Base-by-base conservation (phyloP, 1,140 invertebrate species). In the Tetramorium simillimum region DNA sequence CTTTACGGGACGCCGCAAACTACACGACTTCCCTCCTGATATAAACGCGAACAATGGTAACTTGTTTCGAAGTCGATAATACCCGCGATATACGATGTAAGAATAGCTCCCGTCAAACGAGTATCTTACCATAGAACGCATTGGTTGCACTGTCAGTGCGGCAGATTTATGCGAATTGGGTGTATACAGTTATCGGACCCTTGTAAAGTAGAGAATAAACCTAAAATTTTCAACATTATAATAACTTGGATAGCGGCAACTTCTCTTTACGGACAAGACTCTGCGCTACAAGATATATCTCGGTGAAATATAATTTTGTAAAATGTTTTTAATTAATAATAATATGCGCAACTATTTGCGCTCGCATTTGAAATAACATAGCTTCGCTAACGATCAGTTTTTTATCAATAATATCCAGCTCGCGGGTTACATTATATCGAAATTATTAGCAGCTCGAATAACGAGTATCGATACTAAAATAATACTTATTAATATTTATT, bases 31-130 rank as follows among this genome's bases (percentile, higher is more conserved):
- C 28, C 70, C 53, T 60, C 18, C 3, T 40, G 69, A 73, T 60
- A 33, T 73, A 75, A 82, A n/a, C 80, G 53, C 24, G 80, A 40
- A 84, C 80, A 84, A 84, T 84, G 5, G 51, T 21, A 60, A 60
- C 53, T 60, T 72, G 67, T 82, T 84, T 84, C 53, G 14, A 84
- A 84, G 80, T 73, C 40, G 80, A 84, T 84, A 75, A 73, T 46
- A 40, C 24, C 14, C 24, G n/a, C 18, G 21, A 43, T 72, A n/a
- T 6, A 58, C 40, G 40, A 9, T n/a, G 24, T 67, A 80, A 82
- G 65, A 82, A 73, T 82, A 60, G 12, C 12, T 46, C 40, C 7
- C 40, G 40, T 60, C 24, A 75, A 84, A 73, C 40, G 72, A 21
- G 69, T 46, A 60, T 60, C 80, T 75, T 43, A n/a, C 80, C 43